phyloP scores from a whole-genome alignment of 2,888 invertebrate species.

The Callyntrura sp. region DNA sequence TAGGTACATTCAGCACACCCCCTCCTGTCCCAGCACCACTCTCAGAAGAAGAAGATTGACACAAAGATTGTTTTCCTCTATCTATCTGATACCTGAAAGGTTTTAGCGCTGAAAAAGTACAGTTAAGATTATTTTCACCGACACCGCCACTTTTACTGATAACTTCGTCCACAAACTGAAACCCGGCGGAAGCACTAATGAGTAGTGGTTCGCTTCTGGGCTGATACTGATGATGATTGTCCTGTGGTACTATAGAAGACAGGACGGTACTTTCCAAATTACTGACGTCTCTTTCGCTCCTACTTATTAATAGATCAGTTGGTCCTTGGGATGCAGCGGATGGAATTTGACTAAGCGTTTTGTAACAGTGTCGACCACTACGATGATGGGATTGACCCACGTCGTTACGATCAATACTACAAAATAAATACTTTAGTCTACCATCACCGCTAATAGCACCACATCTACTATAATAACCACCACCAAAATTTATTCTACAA shows the following conservation, averaged over 20 bases:
- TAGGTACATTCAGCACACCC: slow-evolving; percentile 57
- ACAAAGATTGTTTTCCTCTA: slow-evolving; percentile 47
- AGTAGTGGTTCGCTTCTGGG: slow-evolving; percentile 42
- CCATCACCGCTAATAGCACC: slow-evolving; percentile 38
- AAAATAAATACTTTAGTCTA: slow-evolving; percentile 44
- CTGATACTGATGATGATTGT: neutral
- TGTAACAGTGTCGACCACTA: neutral
- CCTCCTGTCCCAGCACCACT: slow-evolving; percentile 22
- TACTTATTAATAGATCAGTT: slow-evolving; percentile 18
- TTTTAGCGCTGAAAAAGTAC: slow-evolving; percentile 10
- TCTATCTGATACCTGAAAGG: slow-evolving; percentile 10
- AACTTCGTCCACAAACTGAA: slow-evolving; percentile 23
- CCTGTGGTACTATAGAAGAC: neutral
- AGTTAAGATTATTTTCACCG: neutral
- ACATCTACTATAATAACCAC: slow-evolving; percentile 36
- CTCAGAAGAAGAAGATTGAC: slow-evolving; percentile 30
- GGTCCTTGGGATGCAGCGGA: slow-evolving; percentile 41
- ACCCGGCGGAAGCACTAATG: neutral
- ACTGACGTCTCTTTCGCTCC: slow-evolving; percentile 21
- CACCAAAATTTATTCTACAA: slow-evolving; percentile 32
- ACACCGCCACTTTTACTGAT: neutral
- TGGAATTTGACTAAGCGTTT: slow-evolving; percentile 48
- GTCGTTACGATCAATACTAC: slow-evolving; percentile 31
- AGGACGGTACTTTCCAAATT: slow-evolving; percentile 34
- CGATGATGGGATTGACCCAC: neutral